A percentile compares a stretch with the other conserved stretches of the same genome.
Evolutionary conservation across 2,113 vertebrate genomes (phyloP).

Genomic region (Ammodramus savannarum): DNA sequence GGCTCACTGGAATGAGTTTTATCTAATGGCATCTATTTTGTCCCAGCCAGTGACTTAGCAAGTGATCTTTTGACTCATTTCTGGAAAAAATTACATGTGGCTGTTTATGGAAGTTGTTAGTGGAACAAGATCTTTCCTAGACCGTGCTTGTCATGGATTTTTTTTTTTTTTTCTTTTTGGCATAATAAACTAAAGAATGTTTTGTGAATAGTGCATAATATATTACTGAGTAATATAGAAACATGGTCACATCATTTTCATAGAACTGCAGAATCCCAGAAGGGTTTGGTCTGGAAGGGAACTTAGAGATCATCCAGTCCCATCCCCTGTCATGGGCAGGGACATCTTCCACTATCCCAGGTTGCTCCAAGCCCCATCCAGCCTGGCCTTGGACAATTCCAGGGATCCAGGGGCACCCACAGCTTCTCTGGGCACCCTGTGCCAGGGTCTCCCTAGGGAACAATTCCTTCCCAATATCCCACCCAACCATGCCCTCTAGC

Average conservation of each 20-base stretch:
- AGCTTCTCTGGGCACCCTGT: background rate
- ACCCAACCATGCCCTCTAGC: background rate
- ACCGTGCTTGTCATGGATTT: background rate
- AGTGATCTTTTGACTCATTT: constrained; percentile 2
- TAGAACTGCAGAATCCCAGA: background rate
- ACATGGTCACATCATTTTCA: background rate
- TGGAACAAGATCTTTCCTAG: constrained; percentile 7
- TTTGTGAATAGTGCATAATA: background rate
- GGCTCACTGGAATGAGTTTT: background rate
- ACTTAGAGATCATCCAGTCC: background rate
- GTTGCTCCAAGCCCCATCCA: accelerated
- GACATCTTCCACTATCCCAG: background rate
- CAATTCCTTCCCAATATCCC: background rate
- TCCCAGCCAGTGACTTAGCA: background rate
- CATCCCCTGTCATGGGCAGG: accelerated
- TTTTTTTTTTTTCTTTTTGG: background rate
- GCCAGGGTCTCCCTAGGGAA: background rate
- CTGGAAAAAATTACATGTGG: background rate
- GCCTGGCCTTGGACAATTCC: accelerated
- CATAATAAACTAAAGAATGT: background rate
- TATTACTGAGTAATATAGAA: background rate
- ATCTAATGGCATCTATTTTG: background rate
- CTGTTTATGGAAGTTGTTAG: background rate
- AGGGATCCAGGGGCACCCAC: background rate
- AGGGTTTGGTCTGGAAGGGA: background rate